Base-by-base conservation (phyloP, 2,113 vertebrate genomes). In the Phoenicopterus ruber region DNA sequence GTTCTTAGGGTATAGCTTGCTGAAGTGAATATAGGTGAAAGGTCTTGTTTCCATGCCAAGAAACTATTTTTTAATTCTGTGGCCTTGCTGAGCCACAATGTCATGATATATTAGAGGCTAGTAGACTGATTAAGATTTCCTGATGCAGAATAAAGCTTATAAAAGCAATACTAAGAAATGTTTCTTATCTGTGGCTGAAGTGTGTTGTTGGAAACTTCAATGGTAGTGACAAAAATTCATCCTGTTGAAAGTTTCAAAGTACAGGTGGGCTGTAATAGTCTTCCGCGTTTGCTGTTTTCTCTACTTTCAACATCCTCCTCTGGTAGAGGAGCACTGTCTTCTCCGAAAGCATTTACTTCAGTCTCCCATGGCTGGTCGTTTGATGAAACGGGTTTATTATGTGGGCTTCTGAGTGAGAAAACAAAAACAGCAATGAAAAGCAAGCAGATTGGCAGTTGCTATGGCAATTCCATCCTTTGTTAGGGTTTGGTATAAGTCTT, bases 391-490 rank as follows among this genome's bases (percentile, higher is more conserved):
- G 36, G 40, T 85, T 94, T 82, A 65, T 88, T 86, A 29, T 58
- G 44, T 87, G 54, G 50, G 49, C 32, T 91, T 89, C 87, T 82
- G 62, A 80, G 78, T 29, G 54, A 88, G 87, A 85, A 94, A 96
- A 93, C 84, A 95, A 94, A 92, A 96, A 46, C 82, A 93, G 82
- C 82, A 93, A 81, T 71, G 90, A 94, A 76, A 93, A 92, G 54
- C 49, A 74, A 85, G 49, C 71, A 96, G 84, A 94, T 82, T 95
- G 93, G 96, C 80, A 90, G 96, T 97, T 97, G 94, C 96, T 93
- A 95, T 96, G 95, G 95, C 78, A 95, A 97, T 96, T 82, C 40
- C 25, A 6, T 76, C 70, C 58, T 95, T 94, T 87, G 86, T 93
- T 93, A 77, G 83, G 40, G 40, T 55, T 95, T 78, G 61, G 73